Evolutionary conservation across 2,888 invertebrate genomes (phyloP).

Genomic region (Escarpia spicata): DNA sequence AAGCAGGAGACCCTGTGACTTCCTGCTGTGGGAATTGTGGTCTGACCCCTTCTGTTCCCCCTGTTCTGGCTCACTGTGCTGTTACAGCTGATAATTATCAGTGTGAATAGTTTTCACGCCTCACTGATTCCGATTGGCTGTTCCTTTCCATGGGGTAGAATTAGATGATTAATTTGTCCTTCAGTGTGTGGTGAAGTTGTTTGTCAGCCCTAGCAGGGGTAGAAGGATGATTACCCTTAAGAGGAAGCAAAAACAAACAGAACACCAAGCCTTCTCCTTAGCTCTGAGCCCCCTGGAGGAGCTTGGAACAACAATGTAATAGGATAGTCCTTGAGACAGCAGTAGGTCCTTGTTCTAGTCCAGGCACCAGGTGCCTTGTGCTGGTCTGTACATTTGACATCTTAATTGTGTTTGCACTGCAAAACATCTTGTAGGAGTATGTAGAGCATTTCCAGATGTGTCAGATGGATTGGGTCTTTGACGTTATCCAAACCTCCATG

Average conservation of each 20-base stretch:
- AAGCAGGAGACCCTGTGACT: neutral
- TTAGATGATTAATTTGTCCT: neutral
- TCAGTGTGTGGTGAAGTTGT: constrained; percentile 18
- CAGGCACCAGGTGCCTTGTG: constrained; percentile 14
- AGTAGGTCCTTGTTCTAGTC: constrained; percentile 23
- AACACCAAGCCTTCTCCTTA: constrained; percentile 19
- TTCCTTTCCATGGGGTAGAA: constrained; percentile 17
- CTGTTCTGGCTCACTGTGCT: neutral
- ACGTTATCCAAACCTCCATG: neutral
- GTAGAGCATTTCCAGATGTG: neutral
- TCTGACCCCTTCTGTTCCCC: constrained; percentile 21
- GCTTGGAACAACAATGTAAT: constrained; percentile 17
- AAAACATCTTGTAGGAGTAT: neutral
- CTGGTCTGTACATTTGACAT: neutral
- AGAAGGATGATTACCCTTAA: constrained; percentile 3
- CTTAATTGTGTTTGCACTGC: neutral
- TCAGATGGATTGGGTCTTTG: neutral
- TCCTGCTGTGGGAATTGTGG: constrained; percentile 19
- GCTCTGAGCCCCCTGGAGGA: neutral
- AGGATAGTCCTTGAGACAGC: constrained; percentile 20
- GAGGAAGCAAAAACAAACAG: constrained; percentile 23
- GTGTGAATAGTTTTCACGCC: neutral
- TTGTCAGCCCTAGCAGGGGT: constrained; percentile 18
- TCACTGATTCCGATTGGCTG: constrained; percentile 13
- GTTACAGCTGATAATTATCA: constrained; percentile 19